Percentiles rank a stretch among this genome's conserved stretches.
These are phyloP conservation scores for Syrista parreyssii DNA, from an alignment of 2,888 invertebrate genomes.

Conservation along the genomic window DNA sequence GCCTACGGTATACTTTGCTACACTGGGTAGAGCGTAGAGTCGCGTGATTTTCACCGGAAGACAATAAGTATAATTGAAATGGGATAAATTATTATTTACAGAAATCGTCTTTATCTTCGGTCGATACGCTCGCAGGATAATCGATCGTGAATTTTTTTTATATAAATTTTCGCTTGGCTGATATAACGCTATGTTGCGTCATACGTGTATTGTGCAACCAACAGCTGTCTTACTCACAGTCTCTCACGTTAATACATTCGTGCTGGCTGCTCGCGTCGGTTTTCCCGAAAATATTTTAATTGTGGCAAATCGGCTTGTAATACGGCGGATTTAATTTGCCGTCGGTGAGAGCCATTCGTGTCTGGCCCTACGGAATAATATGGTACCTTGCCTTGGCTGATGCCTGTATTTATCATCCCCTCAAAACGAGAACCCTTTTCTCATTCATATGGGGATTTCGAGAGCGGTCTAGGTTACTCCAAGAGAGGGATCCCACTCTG, in stretches of 20 bases:
- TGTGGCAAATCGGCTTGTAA: background rate
- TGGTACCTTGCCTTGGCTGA: background rate
- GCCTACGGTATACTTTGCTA: background rate
- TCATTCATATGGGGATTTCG: slow-evolving; percentile 1
- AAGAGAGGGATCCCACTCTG: background rate
- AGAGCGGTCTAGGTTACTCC: background rate
- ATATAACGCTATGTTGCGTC: no score
- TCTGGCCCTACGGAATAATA: background rate
- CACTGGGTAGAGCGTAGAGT: background rate
- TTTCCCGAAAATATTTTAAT: slow-evolving; percentile 1
- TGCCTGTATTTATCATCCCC: slow-evolving; percentile 14
- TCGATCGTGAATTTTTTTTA: no score
- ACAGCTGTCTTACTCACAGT: background rate
- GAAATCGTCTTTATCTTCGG: no score
- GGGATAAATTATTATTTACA: background rate
- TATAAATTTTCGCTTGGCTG: no score
- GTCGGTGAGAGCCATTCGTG: background rate
- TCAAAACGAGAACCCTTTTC: slow-evolving; percentile 16
- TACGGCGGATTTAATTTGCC: background rate
- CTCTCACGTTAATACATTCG: background rate
- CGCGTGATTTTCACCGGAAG: background rate
- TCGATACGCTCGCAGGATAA: no score
- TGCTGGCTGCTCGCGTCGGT: background rate
- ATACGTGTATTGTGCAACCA: background rate
- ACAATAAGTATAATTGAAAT: background rate